phyloP scores from a whole-genome alignment of 37 sponge, comb jelly and placozoan species.

The Aplysina aerophoba region DNA sequence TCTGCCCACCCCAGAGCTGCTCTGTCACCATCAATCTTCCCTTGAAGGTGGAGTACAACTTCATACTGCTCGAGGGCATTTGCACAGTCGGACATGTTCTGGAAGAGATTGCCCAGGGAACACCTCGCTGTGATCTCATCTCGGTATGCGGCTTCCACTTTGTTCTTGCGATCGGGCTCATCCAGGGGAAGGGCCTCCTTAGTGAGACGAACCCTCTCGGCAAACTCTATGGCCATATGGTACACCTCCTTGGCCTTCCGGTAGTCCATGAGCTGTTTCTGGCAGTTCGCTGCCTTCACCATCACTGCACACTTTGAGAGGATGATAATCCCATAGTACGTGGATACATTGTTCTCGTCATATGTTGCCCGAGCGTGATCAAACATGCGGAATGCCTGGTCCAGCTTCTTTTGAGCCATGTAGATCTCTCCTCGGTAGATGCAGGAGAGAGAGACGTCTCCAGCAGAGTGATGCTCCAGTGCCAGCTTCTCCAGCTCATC shows the following conservation, averaged over 20 bases:
- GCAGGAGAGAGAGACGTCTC: constrained; percentile 42
- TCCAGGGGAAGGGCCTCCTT: background rate
- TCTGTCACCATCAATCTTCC: constrained; percentile 34
- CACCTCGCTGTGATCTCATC: constrained; percentile 47
- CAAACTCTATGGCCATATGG: constrained; percentile 15
- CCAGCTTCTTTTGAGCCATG: constrained; percentile 12
- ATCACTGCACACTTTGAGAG: constrained; percentile 41
- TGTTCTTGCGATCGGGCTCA: background rate
- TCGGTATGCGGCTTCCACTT: background rate
- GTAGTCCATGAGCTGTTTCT: constrained; percentile 3
- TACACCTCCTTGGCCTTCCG: constrained; percentile 6
- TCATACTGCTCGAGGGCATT: constrained; percentile 58
- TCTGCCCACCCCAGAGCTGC: constrained; percentile 74
- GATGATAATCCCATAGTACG: constrained; percentile 24
- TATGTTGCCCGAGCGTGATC: constrained; percentile 26
- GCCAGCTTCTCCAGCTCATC: constrained; percentile 36
- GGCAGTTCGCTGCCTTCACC: constrained; percentile 24
- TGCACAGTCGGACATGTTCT: constrained; percentile 53
- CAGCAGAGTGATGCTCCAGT: background rate
- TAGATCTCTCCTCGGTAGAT: constrained; percentile 72
- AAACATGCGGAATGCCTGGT: constrained; percentile 46
- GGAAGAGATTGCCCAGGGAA: constrained; percentile 74
- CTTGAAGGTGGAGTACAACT: constrained; percentile 35
- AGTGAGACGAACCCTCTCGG: background rate
- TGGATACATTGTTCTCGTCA: constrained; percentile 24